A percentile compares a stretch with the other conserved stretches of the same genome.
Evolutionary conservation across 64 coral and sea anemone genomes (phyloP).

Genomic region (Pachyseris speciosa): DNA sequence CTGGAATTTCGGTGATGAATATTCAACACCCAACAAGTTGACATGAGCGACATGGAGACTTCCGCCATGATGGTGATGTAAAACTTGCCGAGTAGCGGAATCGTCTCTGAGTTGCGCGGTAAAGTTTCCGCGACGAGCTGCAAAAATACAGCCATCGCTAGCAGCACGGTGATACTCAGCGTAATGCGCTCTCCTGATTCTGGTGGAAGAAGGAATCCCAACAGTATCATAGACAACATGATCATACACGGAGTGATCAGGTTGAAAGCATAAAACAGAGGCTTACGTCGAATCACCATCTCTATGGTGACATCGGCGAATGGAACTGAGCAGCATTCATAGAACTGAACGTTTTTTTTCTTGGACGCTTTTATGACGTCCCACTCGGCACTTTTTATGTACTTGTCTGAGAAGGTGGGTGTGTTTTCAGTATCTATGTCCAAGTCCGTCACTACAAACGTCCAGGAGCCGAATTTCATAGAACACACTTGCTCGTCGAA

Average conservation of each 20-base stretch:
- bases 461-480: conserved; percentile 89
- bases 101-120: conserved; percentile 72
- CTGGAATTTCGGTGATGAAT: conserved; percentile 78
- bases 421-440: conserved; percentile 50
- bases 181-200: conserved; percentile 84
- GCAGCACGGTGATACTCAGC: conserved; percentile 79
- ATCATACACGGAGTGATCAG: conserved; percentile 89
- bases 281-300: conserved; percentile 79
- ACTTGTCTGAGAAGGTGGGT: conserved; percentile 61
- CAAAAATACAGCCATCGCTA: conserved; percentile 81
- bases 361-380: conserved; percentile 58
- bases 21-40: conserved; percentile 81
- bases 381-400: conserved; percentile 81
- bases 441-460: conserved; percentile 56
- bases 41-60: conserved; percentile 71
- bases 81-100: conserved; percentile 79
- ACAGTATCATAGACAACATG: conserved; percentile 68
- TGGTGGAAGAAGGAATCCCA: conserved; percentile 78
- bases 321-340: conserved; percentile 56
- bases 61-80: conserved; percentile 91
- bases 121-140: conserved; percentile 74
- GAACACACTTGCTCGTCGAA: conserved; percentile 78
- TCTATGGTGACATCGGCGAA: conserved; percentile 65
- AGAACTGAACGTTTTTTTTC: conserved; percentile 30
- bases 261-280: conserved; percentile 82